A percentile compares a stretch with the other conserved stretches of the same genome.
Evolutionary conservation across 1,140 invertebrate genomes (phyloP).

Genomic region (Cylas formicarius): DNA sequence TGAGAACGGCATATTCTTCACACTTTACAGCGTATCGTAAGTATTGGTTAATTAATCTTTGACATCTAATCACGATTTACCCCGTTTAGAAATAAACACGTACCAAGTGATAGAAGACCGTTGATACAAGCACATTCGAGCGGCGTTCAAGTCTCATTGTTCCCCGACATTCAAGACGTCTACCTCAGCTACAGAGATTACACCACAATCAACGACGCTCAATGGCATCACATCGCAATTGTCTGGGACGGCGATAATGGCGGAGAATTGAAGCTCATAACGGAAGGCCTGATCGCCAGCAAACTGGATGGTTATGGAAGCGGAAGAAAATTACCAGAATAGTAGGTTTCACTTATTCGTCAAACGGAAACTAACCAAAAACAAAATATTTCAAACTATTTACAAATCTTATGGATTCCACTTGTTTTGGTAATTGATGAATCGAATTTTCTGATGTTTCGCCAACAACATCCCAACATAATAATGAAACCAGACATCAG

Average conservation of each 20-base stretch:
- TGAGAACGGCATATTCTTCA: conserved; percentile 88
- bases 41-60: conserved; percentile 26
- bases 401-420: too few species aligned
- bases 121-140: conserved; percentile 85
- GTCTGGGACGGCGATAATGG: conserved; percentile 85
- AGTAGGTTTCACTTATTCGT: conserved; percentile 56
- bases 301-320: conserved; percentile 79
- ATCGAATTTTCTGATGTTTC: too few species aligned
- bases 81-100: conserved; percentile 61
- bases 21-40: conserved; percentile 78
- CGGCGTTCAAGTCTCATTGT: conserved; percentile 81
- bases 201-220: conserved; percentile 89
- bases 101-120: conserved; percentile 68
- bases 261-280: conserved; percentile 78
- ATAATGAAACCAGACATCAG: too few species aligned
- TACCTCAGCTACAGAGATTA: conserved; percentile 85
- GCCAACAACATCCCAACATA: too few species aligned
- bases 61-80: conserved; percentile 1
- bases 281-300: conserved; percentile 87
- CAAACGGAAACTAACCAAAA: too few species aligned
- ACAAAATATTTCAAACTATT: too few species aligned
- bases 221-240: conserved; percentile 93
- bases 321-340: conserved; percentile 67
- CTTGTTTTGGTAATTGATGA: too few species aligned
- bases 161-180: conserved; percentile 81